These are phyloP conservation scores for Drosophila sp. DNA, from an alignment of 1,140 invertebrate genomes.

Conservation along the genomic window DNA sequence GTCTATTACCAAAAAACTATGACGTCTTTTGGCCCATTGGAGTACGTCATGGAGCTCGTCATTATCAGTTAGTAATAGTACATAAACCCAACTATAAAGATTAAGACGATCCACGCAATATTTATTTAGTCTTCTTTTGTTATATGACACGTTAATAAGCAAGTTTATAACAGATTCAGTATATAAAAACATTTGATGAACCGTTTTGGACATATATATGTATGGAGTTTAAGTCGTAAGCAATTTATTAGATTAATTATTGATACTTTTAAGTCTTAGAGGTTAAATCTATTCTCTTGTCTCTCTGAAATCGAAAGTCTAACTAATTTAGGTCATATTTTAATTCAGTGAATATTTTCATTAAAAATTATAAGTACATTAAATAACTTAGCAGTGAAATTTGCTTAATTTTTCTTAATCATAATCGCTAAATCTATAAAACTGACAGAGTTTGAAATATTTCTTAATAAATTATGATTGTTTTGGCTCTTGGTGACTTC, in stretches of 20 bases:
- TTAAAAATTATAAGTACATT: no score
- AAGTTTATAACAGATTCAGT: conserved; percentile 41
- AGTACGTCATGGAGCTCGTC: conserved; percentile 40
- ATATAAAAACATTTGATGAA: not conserved
- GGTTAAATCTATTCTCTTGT: no score
- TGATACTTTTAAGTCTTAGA: no score
- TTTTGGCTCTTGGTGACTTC: no score
- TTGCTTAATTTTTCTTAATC: no score
- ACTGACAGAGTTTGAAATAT: no score
- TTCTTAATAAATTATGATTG: no score
- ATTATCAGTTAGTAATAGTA: conserved; percentile 22
- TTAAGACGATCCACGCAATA: conserved; percentile 11
- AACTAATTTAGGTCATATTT: no score
- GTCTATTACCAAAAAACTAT: not conserved
- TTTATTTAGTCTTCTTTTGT: conserved; percentile 33
- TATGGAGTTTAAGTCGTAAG: not conserved
- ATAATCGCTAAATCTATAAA: no score
- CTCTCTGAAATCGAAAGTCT: no score
- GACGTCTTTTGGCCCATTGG: conserved; percentile 11
- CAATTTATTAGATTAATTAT: not conserved
- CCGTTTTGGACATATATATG: not conserved
- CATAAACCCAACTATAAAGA: not conserved
- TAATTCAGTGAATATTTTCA: no score
- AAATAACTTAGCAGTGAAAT: no score
- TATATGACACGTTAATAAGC: conserved; percentile 3